Evolutionary conservation across 2,797 vertebrate species (phyloP).

Genomic region (Orientallactaga sibirica): DNA sequence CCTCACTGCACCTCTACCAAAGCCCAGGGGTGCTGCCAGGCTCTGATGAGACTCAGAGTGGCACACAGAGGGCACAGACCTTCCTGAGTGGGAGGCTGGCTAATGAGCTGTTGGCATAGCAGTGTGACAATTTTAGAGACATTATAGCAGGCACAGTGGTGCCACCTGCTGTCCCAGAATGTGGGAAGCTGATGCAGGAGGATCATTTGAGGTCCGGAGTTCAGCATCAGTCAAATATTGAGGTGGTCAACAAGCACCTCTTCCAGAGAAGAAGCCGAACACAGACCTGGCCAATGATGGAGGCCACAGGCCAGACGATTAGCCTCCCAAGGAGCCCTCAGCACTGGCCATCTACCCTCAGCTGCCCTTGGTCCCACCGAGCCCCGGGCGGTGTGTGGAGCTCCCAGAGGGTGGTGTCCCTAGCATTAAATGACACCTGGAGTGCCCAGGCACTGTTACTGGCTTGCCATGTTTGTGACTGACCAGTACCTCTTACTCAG

Average conservation of each 20-base stretch:
- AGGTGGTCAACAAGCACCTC: not conserved
- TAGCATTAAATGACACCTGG: not conserved
- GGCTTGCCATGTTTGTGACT: not conserved
- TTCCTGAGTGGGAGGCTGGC: not conserved
- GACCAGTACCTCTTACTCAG: not conserved
- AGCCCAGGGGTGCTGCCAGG: not conserved
- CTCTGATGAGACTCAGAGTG: not conserved
- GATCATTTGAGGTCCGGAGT: not conserved
- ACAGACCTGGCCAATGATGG: not conserved
- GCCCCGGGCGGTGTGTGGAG: not conserved
- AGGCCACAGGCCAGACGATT: not conserved
- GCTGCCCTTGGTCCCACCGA: not conserved
- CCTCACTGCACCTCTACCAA: rapidly evolving
- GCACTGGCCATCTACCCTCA: too few relatives aligned
- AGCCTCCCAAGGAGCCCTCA: not conserved
- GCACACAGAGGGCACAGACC: not conserved
- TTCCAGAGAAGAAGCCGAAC: not conserved
- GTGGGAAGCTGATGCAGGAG: not conserved
- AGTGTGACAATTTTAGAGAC: not conserved
- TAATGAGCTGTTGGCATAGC: not conserved
- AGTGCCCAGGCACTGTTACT: rapidly evolving
- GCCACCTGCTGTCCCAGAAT: not conserved
- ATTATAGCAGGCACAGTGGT: too few relatives aligned
- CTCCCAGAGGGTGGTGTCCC: not conserved
- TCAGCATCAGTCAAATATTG: not conserved